Evolutionary conservation across 2,113 vertebrate species (phyloP).

Genomic region (Ageneiosus marmoratus): DNA sequence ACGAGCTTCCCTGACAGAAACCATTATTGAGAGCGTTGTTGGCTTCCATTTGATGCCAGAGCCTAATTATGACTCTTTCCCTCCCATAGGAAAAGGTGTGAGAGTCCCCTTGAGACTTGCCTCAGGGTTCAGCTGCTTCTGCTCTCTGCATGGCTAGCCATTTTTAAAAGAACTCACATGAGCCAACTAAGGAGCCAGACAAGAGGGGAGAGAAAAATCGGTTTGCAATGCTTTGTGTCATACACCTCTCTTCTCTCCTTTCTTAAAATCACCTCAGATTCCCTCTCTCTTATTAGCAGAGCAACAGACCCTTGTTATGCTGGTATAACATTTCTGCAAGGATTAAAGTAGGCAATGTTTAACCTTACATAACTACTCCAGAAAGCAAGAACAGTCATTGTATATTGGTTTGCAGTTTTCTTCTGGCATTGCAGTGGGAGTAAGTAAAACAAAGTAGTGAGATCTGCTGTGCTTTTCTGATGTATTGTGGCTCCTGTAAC

Average conservation of each 20-base stretch:
- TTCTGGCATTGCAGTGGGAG: not conserved
- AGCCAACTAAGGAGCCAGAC: not conserved
- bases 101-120: conserved; percentile 27
- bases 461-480: conserved; percentile 14
- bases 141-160: conserved; percentile 34
- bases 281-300: conserved; percentile 12
- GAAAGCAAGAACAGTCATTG: not conserved
- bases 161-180: not conserved
- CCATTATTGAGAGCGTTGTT: conserved; percentile 36
- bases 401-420: not conserved
- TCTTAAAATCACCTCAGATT: not conserved
- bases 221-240: conserved; percentile 16
- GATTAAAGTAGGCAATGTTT: conserved; percentile 6
- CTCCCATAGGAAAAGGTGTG: conserved; percentile 31
- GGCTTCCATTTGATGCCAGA: conserved; percentile 33
- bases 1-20: conserved; percentile 42
- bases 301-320: not conserved
- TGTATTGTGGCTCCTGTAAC: conserved; percentile 4
- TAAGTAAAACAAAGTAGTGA: not conserved
- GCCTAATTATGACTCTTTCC: conserved; percentile 45
- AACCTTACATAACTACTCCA: not conserved
- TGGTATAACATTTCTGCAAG: conserved; percentile 25
- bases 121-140: conserved; percentile 29
- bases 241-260: not conserved
- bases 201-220: not conserved